phyloP scores from a whole-genome alignment of 2,888 invertebrate genomes.

The Nomada ferruginata region DNA sequence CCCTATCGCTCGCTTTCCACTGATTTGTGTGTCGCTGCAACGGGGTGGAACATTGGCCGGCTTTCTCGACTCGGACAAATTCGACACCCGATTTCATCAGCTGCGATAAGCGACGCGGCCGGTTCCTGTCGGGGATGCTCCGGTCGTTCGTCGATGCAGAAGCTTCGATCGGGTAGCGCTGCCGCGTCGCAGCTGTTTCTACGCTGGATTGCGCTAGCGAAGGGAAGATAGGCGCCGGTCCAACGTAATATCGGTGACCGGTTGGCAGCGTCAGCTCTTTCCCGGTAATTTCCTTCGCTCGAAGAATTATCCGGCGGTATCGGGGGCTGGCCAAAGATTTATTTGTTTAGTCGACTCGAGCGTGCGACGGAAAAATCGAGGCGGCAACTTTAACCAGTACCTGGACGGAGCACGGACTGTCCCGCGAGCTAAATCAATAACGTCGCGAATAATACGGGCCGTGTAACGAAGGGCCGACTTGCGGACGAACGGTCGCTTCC shows the following conservation, averaged over 20 bases:
- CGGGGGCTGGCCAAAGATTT: background rate
- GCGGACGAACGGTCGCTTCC: too few species aligned
- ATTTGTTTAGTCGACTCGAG: constrained; percentile 34
- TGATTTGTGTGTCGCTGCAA: constrained; percentile 18
- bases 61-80: constrained; percentile 12
- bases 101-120: constrained; percentile 32
- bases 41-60: background rate
- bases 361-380: background rate
- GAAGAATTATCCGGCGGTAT: constrained; percentile 1
- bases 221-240: constrained; percentile 40
- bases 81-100: constrained; percentile 41
- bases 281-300: constrained; percentile 5
- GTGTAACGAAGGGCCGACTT: too few species aligned
- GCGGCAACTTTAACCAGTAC: background rate
- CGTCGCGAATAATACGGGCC: too few species aligned
- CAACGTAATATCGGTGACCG: constrained; percentile 47
- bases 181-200: constrained; percentile 26
- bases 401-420: background rate
- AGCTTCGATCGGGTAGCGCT: background rate
- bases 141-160: background rate
- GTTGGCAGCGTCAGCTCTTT: constrained; percentile 37
- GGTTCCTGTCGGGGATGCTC: constrained; percentile 12
- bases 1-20: background rate
- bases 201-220: background rate
- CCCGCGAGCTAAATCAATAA: too few species aligned